Conservation (phyloP, 2,113 vertebrate species). For the Mesembrinibis cayennensis region DNA sequence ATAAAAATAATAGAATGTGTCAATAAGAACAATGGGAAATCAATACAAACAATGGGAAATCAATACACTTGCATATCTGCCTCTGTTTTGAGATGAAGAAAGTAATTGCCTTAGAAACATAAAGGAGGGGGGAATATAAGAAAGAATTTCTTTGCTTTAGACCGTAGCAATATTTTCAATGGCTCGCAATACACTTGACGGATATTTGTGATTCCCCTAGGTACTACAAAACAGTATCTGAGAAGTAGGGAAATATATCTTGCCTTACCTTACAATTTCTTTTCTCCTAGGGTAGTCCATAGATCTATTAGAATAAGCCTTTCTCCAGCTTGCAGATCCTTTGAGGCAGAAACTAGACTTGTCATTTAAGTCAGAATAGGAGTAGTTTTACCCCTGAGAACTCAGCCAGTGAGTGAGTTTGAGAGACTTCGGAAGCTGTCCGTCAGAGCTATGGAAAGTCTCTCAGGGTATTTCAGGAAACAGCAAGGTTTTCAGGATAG, state of each 20-base stretch:
- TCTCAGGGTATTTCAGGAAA: neutral
- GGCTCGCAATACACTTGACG: neutral
- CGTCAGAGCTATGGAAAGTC: neutral
- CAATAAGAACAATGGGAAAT: neutral
- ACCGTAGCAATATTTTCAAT: neutral
- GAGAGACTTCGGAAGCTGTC: neutral
- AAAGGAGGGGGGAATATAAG: neutral
- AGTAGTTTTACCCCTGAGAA: neutral
- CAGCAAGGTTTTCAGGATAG: neutral
- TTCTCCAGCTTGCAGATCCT: conserved; percentile 61
- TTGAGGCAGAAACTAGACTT: conserved; percentile 51
- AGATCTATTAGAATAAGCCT: conserved; percentile 62
- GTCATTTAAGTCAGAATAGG: neutral
- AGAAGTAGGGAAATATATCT: conserved; percentile 54
- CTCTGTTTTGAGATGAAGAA: neutral
- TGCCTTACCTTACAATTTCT: conserved; percentile 65
- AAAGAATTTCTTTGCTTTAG: neutral
- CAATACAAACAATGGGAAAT: neutral
- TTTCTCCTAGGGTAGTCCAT: conserved; percentile 60
- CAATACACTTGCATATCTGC: neutral
- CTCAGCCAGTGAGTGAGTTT: neutral
- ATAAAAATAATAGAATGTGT: neutral
- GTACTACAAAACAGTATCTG: neutral
- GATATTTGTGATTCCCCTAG: neutral
- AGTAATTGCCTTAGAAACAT: neutral